A percentile compares a stretch with the other conserved stretches of the same genome.
These are phyloP conservation scores for Heliconius cydno DNA, from an alignment of 2,888 invertebrate species.

Conservation along the genomic window DNA sequence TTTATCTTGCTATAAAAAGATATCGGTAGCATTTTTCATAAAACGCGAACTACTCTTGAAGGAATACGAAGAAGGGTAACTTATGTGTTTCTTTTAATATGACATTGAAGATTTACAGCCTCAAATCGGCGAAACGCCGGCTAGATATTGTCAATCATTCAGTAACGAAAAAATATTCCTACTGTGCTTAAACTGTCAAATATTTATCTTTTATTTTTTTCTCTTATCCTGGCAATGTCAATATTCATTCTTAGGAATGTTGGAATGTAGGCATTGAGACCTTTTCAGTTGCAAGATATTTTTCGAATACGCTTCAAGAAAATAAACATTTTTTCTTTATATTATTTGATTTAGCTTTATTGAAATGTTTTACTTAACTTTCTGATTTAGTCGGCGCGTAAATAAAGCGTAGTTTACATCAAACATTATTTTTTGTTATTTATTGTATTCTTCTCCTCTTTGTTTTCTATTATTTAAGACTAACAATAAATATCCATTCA, in stretches of 20 bases:
- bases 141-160: constrained; percentile 66
- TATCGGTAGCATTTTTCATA: constrained; percentile 34
- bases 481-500: neutral
- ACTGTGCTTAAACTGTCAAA: constrained; percentile 65
- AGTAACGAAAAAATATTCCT: constrained; percentile 58
- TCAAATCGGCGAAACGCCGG: constrained; percentile 54
- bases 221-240: constrained; percentile 65
- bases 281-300: constrained; percentile 62
- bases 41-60: constrained; percentile 35
- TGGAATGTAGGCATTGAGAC: constrained; percentile 66
- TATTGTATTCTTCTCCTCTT: neutral
- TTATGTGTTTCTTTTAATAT: constrained; percentile 46
- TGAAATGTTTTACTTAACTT: constrained; percentile 26
- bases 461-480: neutral
- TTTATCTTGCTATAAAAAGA: constrained; percentile 24
- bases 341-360: constrained; percentile 36
- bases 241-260: constrained; percentile 62
- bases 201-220: constrained; percentile 58
- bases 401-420: neutral
- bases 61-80: constrained; percentile 34
- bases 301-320: constrained; percentile 61
- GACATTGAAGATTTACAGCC: constrained; percentile 46
- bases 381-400: constrained; percentile 63
- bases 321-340: constrained; percentile 56
- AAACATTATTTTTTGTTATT: neutral